These are phyloP conservation scores for Gavialis gangeticus DNA, from an alignment of 2,113 vertebrate genomes.

Conservation along the genomic window DNA sequence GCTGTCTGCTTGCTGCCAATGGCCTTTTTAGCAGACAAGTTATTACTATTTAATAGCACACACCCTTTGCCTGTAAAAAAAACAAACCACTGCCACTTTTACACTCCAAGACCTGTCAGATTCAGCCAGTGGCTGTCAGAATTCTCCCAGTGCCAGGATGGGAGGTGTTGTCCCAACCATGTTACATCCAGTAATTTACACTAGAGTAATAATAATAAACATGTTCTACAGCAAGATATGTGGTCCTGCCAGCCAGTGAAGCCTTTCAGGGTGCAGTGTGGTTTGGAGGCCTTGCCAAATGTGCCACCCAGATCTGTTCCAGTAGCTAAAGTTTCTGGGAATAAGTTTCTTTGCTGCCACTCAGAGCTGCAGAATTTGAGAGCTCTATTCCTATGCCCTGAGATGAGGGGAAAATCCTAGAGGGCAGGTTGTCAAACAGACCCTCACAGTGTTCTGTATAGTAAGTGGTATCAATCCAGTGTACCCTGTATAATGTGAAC, in stretches of 20 bases:
- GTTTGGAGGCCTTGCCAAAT: not conserved
- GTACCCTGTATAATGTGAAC: not conserved
- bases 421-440: too few species aligned
- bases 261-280: fast-evolving
- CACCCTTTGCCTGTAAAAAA: not conserved
- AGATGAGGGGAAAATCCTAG: not conserved
- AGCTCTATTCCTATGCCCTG: fast-evolving
- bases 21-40: not conserved
- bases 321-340: fast-evolving
- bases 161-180: too few species aligned
- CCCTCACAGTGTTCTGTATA: not conserved
- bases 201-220: not conserved
- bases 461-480: not conserved
- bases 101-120: not conserved
- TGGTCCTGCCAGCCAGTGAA: not conserved
- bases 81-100: not conserved
- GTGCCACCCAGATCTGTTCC: not conserved
- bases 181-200: not conserved
- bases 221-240: fast-evolving
- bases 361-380: fast-evolving
- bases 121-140: not conserved
- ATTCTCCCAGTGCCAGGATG: too few species aligned
- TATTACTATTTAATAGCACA: not conserved
- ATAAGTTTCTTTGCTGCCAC: fast-evolving
- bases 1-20: not conserved